These are phyloP conservation scores for Siphlonurus alternatus DNA, from an alignment of 2,888 invertebrate species.

Conservation along the genomic window DNA sequence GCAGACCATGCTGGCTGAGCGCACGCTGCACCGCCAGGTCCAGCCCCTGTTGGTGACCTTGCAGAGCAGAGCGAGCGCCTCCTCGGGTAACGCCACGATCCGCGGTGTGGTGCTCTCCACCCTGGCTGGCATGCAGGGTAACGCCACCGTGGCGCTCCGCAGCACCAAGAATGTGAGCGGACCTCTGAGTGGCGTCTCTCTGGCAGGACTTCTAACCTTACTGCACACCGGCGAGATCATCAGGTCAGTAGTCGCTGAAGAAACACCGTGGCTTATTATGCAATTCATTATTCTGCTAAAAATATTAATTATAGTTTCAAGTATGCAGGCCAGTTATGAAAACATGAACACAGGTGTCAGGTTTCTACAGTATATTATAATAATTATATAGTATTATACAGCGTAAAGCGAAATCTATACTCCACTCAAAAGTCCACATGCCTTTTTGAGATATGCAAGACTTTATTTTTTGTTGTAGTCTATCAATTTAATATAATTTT, in stretches of 20 bases:
- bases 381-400: too few relatives aligned
- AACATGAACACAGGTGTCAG: too few relatives aligned
- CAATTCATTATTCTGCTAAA: too few relatives aligned
- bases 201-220: conserved; percentile 28
- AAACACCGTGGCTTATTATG: too few relatives aligned
- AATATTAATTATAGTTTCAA: too few relatives aligned
- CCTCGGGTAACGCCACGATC: conserved; percentile 46
- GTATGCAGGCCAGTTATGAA: too few relatives aligned
- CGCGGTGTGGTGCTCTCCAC: conserved; percentile 51
- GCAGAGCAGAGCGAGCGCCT: neutral
- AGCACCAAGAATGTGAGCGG: conserved; percentile 55
- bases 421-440: too few relatives aligned
- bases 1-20: conserved; percentile 59
- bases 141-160: conserved; percentile 55
- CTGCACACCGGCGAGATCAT: conserved; percentile 23
- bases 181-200: conserved; percentile 50
- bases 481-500: too few relatives aligned
- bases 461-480: too few relatives aligned
- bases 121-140: conserved; percentile 49
- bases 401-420: too few relatives aligned
- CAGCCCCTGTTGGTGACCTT: conserved; percentile 43
- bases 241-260: conserved; percentile 19
- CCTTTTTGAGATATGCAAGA: too few relatives aligned
- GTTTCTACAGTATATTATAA: too few relatives aligned
- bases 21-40: conserved; percentile 50